These are phyloP conservation scores for Agrilus cyanescens DNA, from an alignment of 2,888 invertebrate genomes.

Conservation along the genomic window DNA sequence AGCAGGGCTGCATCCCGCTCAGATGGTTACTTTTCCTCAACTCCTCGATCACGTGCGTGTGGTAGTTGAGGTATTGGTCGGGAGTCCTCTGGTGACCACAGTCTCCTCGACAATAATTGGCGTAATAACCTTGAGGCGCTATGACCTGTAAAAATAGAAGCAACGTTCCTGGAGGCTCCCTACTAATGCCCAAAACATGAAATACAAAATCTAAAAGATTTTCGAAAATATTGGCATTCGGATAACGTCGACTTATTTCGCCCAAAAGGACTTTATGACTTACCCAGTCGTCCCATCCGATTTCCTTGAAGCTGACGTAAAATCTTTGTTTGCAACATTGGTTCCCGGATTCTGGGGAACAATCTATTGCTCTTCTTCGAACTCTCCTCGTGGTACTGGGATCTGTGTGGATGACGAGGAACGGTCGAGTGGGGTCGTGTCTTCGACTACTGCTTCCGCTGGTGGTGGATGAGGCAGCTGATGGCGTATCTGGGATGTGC, in stretches of 20 bases:
- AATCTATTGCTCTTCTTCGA: constrained; percentile 73
- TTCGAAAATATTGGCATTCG: too few species aligned
- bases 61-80: constrained; percentile 74
- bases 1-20: constrained; percentile 79
- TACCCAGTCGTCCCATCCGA: constrained; percentile 94
- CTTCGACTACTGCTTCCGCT: constrained; percentile 9
- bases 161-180: too few species aligned
- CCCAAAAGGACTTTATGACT: too few species aligned
- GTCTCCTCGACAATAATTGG: constrained; percentile 87
- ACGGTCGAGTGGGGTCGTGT: constrained; percentile 61
- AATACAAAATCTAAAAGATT: too few species aligned
- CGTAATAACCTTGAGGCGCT: constrained; percentile 80
- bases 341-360: constrained; percentile 54
- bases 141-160: constrained; percentile 9
- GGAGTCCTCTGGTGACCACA: constrained; percentile 70
- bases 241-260: too few species aligned
- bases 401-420: constrained; percentile 71
- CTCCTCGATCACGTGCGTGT: constrained; percentile 85
- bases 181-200: too few species aligned
- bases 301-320: constrained; percentile 81
- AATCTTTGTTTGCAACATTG: constrained; percentile 84
- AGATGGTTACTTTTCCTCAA: constrained; percentile 64
- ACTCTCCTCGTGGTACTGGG: constrained; percentile 57
- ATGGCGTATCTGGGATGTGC: constrained; percentile 39
- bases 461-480: not conserved